A percentile compares a stretch with the other conserved stretches of the same genome.
These are phyloP conservation scores for Nephrotoma appendiculata DNA, from an alignment of 2,888 invertebrate species.

Conservation along the genomic window DNA sequence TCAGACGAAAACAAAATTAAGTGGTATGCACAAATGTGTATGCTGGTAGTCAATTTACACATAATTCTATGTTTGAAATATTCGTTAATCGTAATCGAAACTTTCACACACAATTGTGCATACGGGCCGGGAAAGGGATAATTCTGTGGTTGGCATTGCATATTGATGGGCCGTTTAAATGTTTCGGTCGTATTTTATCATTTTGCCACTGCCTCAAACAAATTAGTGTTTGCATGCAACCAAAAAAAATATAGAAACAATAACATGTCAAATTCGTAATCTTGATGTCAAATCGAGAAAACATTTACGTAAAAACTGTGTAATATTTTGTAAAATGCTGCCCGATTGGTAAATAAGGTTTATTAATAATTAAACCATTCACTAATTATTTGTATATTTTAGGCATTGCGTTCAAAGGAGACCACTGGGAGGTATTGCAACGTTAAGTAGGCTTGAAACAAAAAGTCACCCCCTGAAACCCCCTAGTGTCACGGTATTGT, in stretches of 20 bases:
- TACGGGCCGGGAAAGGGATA: background rate
- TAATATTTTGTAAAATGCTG: background rate
- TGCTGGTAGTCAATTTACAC: no score
- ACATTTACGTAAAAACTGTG: background rate
- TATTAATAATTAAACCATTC: background rate
- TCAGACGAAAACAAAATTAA: no score
- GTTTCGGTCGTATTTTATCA: no score
- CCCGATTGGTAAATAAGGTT: background rate
- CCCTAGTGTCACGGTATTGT: slow-evolving; percentile 32
- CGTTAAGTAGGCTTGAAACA: slow-evolving; percentile 18
- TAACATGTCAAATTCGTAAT: background rate
- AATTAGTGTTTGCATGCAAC: background rate
- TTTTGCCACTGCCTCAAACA: no score
- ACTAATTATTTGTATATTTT: background rate
- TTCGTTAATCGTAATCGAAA: no score
- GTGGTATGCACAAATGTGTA: no score
- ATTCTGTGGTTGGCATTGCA: background rate
- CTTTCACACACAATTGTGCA: background rate
- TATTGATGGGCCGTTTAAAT: no score
- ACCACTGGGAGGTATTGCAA: background rate
- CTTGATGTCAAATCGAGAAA: background rate
- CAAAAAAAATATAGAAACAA: background rate
- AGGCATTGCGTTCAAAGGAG: background rate
- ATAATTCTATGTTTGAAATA: no score
- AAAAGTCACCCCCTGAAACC: slow-evolving; percentile 45